A percentile compares a stretch with the other conserved stretches of the same genome.
phyloP scores from a whole-genome alignment of 2,888 invertebrate genomes.

The Synanthedon myopaeformis region DNA sequence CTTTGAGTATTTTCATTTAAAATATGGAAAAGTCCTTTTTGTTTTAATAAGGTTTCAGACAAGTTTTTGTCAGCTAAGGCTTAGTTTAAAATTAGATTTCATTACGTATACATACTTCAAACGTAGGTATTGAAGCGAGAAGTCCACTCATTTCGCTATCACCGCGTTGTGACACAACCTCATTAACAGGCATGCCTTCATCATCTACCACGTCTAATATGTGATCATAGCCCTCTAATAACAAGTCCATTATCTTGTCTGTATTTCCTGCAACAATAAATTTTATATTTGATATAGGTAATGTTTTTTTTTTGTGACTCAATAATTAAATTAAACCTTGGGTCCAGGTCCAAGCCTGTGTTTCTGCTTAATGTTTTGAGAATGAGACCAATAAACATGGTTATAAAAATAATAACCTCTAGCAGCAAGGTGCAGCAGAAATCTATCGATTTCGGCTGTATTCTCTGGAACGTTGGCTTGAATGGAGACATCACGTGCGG shows the following conservation, averaged over 20 bases:
- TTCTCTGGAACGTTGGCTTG: constrained; percentile 84
- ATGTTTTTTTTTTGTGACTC: too few species aligned
- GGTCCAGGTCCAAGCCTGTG: too few species aligned
- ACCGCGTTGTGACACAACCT: constrained; percentile 76
- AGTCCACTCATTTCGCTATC: constrained; percentile 77
- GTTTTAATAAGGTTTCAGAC: neutral
- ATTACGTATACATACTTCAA: constrained; percentile 72
- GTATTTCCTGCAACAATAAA: constrained; percentile 35
- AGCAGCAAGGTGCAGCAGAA: constrained; percentile 81
- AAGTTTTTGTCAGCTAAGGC: too few species aligned
- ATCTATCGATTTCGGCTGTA: constrained; percentile 84
- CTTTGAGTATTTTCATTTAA: too few species aligned
- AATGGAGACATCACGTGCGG: constrained; percentile 86
- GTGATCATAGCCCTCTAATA: constrained; percentile 89
- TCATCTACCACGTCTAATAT: constrained; percentile 84
- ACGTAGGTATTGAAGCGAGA: constrained; percentile 77
- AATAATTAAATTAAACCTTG: too few species aligned
- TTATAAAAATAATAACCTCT: constrained; percentile 65
- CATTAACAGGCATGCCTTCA: constrained; percentile 75
- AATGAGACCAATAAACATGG: neutral
- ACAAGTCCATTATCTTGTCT: constrained; percentile 69
- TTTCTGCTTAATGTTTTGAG: too few species aligned
- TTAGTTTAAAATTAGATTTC: neutral
- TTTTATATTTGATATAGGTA: too few species aligned
- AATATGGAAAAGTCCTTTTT: too few species aligned